Evolutionary conservation across 2,113 vertebrate species (phyloP), one percentile per base, ranked within the genome.

Genomic region (Seriola quinqueradiata): DNA sequence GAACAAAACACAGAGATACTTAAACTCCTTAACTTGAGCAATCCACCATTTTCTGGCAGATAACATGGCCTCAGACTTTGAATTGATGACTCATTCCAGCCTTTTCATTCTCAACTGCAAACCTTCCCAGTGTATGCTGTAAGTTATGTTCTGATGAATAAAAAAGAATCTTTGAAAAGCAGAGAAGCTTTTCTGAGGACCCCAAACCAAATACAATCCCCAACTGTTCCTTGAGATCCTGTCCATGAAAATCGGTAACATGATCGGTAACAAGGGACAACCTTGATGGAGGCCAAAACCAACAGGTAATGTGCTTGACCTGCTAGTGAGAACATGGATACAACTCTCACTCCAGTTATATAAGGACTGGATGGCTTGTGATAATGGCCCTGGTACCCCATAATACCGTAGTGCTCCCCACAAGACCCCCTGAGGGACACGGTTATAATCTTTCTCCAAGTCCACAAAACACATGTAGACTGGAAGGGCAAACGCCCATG

Each of bases 181-280:
- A 68, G 4, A 44, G 5, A 77, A 23, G 3, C 23, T 14, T 61
- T 34, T 17, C 52, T 28, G 28, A 28, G 28, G 28, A 28, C 28
- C 16, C 21, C 11, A 82, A 73, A 73, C 32, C 12, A 5, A 16
- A 60, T 34, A 28, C 21, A 9, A 21, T 59, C 21, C 58, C 32
- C 36, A 28, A 28, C 5, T 16, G 44, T 13, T 4, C 14, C 57
- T 73, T 81, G 34, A 77, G 54, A 77, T 80, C 25, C 40, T 70
- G 32, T 69, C 32, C 10, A 38, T 74, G 28, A 57, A 73, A 64
- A 58, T 73, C 48, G 68, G 28, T 67, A 71, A 65, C 42, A 60
- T 2, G 68, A 65, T 36, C 1, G 21, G 42, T 44, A 58, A 65
- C 54, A 36, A 66, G 34, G 11, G 25, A 52, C 28, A 28, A 42